Base-by-base conservation (phyloP, 1,140 invertebrate genomes). In the Holcopasites calliopsidis region DNA sequence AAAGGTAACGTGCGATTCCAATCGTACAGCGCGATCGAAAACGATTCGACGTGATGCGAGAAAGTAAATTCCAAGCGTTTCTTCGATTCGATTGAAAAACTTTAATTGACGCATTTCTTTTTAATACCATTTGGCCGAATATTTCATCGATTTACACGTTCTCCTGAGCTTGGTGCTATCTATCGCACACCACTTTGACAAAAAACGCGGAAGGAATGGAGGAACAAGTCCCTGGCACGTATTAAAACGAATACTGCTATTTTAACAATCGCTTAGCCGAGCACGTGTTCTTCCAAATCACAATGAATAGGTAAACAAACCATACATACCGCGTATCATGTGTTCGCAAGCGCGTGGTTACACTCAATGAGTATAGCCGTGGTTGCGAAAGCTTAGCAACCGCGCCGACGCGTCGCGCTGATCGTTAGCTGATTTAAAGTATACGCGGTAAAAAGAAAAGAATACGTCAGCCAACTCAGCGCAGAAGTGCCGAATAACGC, bases 361-460 rank as follows among this genome's bases (percentile, higher is more conserved):
- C n/a, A 62, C 26, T 35, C 11, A 64, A 73, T 40, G 62, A 60
- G 6, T 55, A 47, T 13, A 44, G 13, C n/a, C 18, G 33, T n/a
- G 4, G 8, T 4, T 47, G 0, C 3, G 40, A 16, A 62, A 44
- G 23, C 38, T 54, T 87, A 86, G 86, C 86, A 88, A 88, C 86
- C 44, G n/a, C 57, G 86, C 80, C 54, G 61, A 26, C 57, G 82
- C 71, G 81, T 76, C 66, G 58, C 82, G 77, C 82, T 84, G 81
- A 84, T 84, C 82, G 81, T 84, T 84, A 84, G 84, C 49, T 78
- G 85, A 88, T 88, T 87, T 88, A 88, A 88, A 88, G 86, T 88
- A 88, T 88, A 77, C 86, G 86, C 86, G 86, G 86, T 88, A 87
- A 88, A 88, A 88, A 88, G 83, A 87, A 88, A 88, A 88, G 86